Conservation (phyloP, 2,888 invertebrate species). For the Pelosia muscerda region DNA sequence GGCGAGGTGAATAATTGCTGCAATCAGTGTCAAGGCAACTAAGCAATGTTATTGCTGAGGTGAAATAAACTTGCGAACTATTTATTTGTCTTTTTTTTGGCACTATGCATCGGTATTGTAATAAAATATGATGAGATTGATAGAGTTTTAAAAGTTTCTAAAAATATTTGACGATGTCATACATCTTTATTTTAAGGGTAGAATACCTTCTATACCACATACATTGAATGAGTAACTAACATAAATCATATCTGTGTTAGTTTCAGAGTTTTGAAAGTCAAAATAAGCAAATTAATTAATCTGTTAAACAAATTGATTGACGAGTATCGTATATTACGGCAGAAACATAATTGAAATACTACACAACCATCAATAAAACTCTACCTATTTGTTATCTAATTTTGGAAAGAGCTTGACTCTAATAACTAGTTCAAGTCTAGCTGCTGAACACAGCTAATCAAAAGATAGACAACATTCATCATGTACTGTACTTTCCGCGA, state of each 20-base stretch:
- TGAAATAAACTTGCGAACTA: conserved; percentile 52
- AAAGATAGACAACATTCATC: conserved; percentile 58
- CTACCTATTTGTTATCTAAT: conserved; percentile 11
- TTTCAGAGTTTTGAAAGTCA: background rate
- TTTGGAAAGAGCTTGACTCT: background rate
- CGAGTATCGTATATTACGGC: background rate
- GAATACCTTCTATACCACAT: background rate
- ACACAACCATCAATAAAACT: background rate
- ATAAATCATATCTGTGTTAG: background rate
- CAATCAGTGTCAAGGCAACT: conserved; percentile 77
- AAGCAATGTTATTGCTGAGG: conserved; percentile 60
- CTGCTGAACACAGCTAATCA: conserved; percentile 41
- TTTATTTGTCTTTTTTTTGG: conserved; percentile 26
- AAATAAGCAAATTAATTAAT: background rate
- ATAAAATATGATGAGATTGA: too few species aligned
- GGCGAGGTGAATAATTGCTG: conserved; percentile 78
- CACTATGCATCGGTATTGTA: too few species aligned
- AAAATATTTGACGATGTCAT: background rate
- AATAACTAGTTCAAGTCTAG: background rate
- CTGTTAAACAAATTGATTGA: background rate
- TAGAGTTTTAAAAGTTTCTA: too few species aligned
- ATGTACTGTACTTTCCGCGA: conserved; percentile 46
- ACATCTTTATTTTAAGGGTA: background rate
- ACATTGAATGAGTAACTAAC: background rate
- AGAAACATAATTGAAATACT: background rate